phyloP scores from a whole-genome alignment of 2,888 invertebrate genomes.

The Agrotis exclamationis region DNA sequence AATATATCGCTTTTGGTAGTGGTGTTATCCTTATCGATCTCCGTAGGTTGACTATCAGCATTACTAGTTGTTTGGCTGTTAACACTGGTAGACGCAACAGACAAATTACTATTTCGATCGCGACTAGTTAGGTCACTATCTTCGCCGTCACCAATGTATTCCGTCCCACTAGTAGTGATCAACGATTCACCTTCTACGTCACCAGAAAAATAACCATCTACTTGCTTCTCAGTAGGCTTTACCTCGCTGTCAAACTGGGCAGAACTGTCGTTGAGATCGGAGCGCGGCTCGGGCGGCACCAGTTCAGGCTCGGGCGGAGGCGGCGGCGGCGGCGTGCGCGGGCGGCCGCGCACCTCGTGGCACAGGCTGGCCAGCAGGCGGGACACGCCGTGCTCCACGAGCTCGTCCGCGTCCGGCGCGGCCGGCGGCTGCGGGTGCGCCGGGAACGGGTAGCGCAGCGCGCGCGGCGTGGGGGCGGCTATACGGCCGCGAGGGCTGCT shows the following conservation, averaged over 20 bases:
- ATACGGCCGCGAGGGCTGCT: slow-evolving; percentile 87
- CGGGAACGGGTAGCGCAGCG: slow-evolving; percentile 94
- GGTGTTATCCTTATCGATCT: slow-evolving; percentile 33
- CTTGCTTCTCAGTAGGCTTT: slow-evolving; percentile 65
- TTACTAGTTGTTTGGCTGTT: slow-evolving; percentile 29
- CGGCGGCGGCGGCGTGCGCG: slow-evolving; percentile 68
- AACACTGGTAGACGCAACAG: slow-evolving; percentile 30
- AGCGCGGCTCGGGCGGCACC: slow-evolving; percentile 16
- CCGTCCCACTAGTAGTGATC: slow-evolving; percentile 52
- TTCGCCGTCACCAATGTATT: slow-evolving; percentile 46
- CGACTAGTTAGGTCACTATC: slow-evolving; percentile 46
- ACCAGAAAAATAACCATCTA: slow-evolving; percentile 25
- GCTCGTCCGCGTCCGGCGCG: slow-evolving; percentile 59
- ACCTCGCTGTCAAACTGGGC: slow-evolving; percentile 66
- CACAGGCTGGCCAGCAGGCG: slow-evolving; percentile 65
- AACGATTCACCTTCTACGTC: slow-evolving; percentile 58
- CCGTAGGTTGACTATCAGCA: slow-evolving; percentile 28
- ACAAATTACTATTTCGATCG: slow-evolving; percentile 27
- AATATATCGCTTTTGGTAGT: slow-evolving; percentile 43
- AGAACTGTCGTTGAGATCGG: slow-evolving; percentile 66
- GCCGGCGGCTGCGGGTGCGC: slow-evolving; percentile 93
- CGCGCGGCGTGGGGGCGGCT: slow-evolving; percentile 84
- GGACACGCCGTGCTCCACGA: slow-evolving; percentile 32
- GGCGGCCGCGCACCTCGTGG: slow-evolving; percentile 62
- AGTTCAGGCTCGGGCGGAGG: slow-evolving; percentile 72